Evolutionary conservation across 2,113 vertebrate species (phyloP).

Genomic region (Nyctereutes procyonoides): DNA sequence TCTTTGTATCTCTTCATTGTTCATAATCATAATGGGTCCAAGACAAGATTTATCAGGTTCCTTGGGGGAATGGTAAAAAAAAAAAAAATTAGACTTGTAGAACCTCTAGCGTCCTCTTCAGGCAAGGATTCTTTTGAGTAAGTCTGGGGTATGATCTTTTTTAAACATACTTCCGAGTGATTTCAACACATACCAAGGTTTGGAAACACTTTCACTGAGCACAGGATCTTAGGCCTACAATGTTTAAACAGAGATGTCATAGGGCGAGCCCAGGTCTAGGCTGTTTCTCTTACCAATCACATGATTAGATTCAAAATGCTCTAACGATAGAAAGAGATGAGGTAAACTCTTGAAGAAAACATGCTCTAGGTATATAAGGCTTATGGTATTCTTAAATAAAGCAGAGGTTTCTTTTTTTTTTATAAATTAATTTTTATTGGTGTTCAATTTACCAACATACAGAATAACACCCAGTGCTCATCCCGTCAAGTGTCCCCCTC

Average conservation of each 20-base stretch:
- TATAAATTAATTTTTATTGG: too few relatives aligned
- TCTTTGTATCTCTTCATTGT: background rate
- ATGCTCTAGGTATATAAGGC: background rate
- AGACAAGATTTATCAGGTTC: background rate
- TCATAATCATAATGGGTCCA: background rate
- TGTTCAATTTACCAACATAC: too few relatives aligned
- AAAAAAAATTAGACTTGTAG: background rate
- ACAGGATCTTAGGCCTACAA: background rate
- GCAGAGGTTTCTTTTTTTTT: background rate
- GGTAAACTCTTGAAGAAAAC: background rate
- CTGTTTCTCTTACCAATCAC: background rate
- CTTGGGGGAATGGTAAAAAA: background rate
- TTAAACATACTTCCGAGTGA: constrained; percentile 5
- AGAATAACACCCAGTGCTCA: too few relatives aligned
- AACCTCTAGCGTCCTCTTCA: background rate
- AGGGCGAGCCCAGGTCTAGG: background rate
- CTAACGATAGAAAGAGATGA: background rate
- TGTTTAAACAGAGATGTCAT: constrained; percentile 33
- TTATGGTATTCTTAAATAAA: background rate
- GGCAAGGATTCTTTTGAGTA: background rate
- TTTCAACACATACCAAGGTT: background rate
- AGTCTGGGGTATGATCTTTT: background rate
- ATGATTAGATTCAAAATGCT: background rate
- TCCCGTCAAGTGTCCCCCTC: too few relatives aligned
- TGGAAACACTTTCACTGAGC: background rate